Conservation (phyloP, 2,888 invertebrate genomes). For the Punctoribates punctum region DNA sequence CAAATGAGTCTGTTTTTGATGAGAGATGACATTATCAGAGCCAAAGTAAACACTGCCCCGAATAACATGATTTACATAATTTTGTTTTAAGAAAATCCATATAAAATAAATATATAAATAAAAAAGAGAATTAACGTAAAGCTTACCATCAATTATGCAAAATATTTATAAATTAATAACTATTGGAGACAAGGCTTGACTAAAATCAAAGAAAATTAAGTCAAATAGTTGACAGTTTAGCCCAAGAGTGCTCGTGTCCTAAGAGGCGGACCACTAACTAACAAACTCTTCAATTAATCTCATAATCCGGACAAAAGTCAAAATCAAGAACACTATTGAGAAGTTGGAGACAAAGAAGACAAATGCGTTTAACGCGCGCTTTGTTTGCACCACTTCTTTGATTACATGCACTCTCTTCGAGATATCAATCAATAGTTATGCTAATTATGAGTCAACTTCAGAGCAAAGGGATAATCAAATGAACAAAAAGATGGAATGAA, state of each 20-base stretch:
- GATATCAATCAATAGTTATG: background rate
- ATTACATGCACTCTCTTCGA: conserved; percentile 3
- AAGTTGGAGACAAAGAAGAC: background rate
- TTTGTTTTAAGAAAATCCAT: background rate
- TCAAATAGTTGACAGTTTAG: background rate
- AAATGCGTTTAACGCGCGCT: conserved; percentile 22
- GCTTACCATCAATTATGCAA: conserved; percentile 12
- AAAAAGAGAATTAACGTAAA: conserved; percentile 23
- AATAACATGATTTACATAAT: background rate
- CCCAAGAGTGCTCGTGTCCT: conserved; percentile 33
- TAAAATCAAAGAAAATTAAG: background rate
- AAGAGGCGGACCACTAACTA: conserved; percentile 20
- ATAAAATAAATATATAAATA: conserved; percentile 30
- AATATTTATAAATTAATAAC: background rate
- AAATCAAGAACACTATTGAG: background rate
- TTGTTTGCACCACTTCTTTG: background rate
- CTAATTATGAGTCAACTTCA: background rate
- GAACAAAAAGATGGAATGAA: background rate
- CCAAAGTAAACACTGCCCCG: background rate
- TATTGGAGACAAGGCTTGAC: conserved; percentile 23
- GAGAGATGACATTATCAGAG: conserved; percentile 24
- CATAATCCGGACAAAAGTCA: background rate
- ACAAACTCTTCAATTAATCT: background rate
- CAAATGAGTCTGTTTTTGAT: conserved; percentile 15
- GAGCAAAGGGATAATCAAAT: background rate